Evolutionary conservation across 1,140 invertebrate genomes (phyloP).

Genomic region (Solenopsis fugax): DNA sequence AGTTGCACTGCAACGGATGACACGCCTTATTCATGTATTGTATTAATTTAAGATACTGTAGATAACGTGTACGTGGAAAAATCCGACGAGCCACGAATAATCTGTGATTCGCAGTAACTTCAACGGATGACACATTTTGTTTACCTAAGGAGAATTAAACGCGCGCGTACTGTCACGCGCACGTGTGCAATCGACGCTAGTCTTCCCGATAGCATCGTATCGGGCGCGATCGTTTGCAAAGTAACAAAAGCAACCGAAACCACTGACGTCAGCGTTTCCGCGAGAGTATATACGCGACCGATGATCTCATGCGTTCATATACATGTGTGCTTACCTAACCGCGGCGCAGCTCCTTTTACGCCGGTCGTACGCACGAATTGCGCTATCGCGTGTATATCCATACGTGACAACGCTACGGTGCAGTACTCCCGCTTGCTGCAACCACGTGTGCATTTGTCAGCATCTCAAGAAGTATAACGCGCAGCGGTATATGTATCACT

Average conservation of each 20-base stretch:
- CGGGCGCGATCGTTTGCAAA: slow-evolving; percentile 57
- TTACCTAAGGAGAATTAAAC: slow-evolving; percentile 6
- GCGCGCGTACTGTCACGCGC: slow-evolving; percentile 24
- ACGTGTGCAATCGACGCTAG: slow-evolving; percentile 49
- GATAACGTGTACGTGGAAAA: not conserved
- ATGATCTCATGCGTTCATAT: slow-evolving; percentile 59
- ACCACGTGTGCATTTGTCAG: slow-evolving; percentile 69
- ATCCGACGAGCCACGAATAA: not conserved
- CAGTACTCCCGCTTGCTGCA: slow-evolving; percentile 18
- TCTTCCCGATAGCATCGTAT: slow-evolving; percentile 68
- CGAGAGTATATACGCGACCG: slow-evolving; percentile 48
- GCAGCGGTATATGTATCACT: slow-evolving; percentile 55
- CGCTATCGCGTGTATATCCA: slow-evolving; percentile 23
- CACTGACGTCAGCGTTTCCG: slow-evolving; percentile 63
- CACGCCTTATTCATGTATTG: slow-evolving; percentile 20
- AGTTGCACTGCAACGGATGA: slow-evolving; percentile 16
- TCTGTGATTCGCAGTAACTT: not conserved
- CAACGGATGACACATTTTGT: slow-evolving; percentile 38
- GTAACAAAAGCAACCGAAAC: slow-evolving; percentile 50
- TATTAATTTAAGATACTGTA: not conserved
- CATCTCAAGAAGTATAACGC: slow-evolving; percentile 56
- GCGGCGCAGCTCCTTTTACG: slow-evolving; percentile 41
- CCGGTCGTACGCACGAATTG: slow-evolving; percentile 18
- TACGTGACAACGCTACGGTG: slow-evolving; percentile 31
- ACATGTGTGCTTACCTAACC: slow-evolving; percentile 37